These are phyloP conservation scores for Lepeophtheirus nordmannii DNA, from an alignment of 2,888 invertebrate species.

Conservation along the genomic window DNA sequence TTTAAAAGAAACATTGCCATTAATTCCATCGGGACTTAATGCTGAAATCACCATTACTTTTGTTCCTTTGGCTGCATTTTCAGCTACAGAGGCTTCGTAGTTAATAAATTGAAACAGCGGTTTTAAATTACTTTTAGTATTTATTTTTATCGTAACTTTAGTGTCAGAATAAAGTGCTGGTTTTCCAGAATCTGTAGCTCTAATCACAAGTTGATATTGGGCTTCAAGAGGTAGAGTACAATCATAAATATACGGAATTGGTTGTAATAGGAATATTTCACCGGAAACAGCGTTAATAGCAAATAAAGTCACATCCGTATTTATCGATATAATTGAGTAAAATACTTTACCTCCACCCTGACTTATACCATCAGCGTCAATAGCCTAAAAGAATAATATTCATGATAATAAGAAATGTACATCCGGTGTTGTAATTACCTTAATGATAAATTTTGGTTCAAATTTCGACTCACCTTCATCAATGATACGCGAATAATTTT, in stretches of 20 bases:
- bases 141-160: neutral
- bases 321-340: slow-evolving; percentile 51
- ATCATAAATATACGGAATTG: slow-evolving; percentile 38
- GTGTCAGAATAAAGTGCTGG: slow-evolving; percentile 41
- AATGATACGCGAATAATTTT: slow-evolving; percentile 55
- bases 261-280: slow-evolving; percentile 30
- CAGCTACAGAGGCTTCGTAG: slow-evolving; percentile 52
- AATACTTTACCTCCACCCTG: slow-evolving; percentile 53
- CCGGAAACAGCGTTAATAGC: slow-evolving; percentile 52
- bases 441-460: slow-evolving; percentile 45
- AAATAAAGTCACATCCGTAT: slow-evolving; percentile 46
- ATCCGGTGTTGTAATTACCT: slow-evolving; percentile 30
- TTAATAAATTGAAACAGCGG: neutral
- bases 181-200: slow-evolving; percentile 50
- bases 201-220: slow-evolving; percentile 35
- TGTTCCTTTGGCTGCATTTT: slow-evolving; percentile 51
- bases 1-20: slow-evolving; percentile 38
- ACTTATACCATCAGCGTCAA: slow-evolving; percentile 50
- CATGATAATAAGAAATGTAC: too few species aligned
- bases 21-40: slow-evolving; percentile 60
- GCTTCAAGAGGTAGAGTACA: slow-evolving; percentile 37
- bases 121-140: slow-evolving; percentile 11
- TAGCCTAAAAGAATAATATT: slow-evolving; percentile 38
- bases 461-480: slow-evolving; percentile 58
- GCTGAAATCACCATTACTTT: slow-evolving; percentile 55